Evolutionary conservation across 1,140 invertebrate species (phyloP).

Genomic region (Platyscapa corneri): DNA sequence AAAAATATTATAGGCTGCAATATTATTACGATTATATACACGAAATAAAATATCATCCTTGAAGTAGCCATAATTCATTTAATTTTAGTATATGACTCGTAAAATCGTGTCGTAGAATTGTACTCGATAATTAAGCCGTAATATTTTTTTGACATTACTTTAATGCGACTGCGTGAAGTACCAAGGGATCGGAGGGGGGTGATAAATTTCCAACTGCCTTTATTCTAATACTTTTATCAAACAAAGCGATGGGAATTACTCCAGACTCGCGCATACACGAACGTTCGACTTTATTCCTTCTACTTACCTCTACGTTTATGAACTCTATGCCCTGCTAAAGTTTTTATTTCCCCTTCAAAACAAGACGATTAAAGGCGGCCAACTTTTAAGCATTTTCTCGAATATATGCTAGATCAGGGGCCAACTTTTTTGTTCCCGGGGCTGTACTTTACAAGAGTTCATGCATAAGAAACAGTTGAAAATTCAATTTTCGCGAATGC

Average conservation of each 20-base stretch:
- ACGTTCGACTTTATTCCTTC: background rate
- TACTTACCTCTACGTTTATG: background rate
- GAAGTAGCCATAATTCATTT: background rate
- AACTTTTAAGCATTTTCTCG: constrained; percentile 4
- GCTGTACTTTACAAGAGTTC: background rate
- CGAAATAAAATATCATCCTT: background rate
- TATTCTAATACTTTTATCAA: background rate
- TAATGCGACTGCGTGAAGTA: background rate
- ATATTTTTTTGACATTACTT: background rate
- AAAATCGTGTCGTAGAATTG: background rate
- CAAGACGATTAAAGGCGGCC: background rate
- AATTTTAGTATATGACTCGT: background rate
- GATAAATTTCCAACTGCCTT: too few relatives aligned
- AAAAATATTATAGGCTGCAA: background rate
- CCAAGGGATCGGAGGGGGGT: too few relatives aligned
- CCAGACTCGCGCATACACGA: background rate
- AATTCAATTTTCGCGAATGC: constrained; percentile 15
- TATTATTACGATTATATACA: background rate
- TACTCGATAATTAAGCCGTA: background rate
- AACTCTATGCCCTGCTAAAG: background rate
- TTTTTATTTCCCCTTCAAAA: background rate
- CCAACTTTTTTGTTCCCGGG: background rate
- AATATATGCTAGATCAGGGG: background rate
- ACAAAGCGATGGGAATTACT: background rate
- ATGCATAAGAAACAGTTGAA: constrained; percentile 10